Evolutionary conservation across 2,888 invertebrate genomes (phyloP).

Genomic region (Synanthedon vespiformis): DNA sequence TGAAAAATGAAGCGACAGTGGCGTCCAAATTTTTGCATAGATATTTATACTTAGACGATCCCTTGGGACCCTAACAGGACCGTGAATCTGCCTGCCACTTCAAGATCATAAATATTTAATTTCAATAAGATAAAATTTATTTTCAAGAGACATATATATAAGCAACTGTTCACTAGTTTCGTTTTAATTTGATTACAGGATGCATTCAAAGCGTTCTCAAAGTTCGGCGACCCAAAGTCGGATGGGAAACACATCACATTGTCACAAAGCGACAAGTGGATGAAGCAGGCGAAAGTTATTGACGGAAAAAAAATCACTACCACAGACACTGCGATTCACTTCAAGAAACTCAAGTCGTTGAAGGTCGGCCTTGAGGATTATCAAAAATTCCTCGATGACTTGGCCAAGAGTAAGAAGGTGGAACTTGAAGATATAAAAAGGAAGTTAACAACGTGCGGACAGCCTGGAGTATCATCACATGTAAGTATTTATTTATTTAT

Average conservation of each 20-base stretch:
- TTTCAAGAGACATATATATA: no score
- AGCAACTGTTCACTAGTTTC: not conserved
- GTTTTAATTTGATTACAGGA: slow-evolving; percentile 61
- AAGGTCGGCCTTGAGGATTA: slow-evolving; percentile 84
- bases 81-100: no score
- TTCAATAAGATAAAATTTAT: no score
- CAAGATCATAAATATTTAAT: no score
- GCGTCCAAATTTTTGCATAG: no score
- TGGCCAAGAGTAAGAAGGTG: slow-evolving; percentile 86
- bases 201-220: slow-evolving; percentile 83
- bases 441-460: slow-evolving; percentile 84
- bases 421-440: slow-evolving; percentile 82
- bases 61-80: no score
- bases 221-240: slow-evolving; percentile 88
- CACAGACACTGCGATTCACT: slow-evolving; percentile 90
- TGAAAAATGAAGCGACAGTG: no score
- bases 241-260: slow-evolving; percentile 88
- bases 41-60: no score
- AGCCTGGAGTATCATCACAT: slow-evolving; percentile 73
- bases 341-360: slow-evolving; percentile 87
- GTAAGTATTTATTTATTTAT: slow-evolving; percentile 29
- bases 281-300: slow-evolving; percentile 88
- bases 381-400: slow-evolving; percentile 85
- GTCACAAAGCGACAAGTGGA: slow-evolving; percentile 94
- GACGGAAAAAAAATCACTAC: slow-evolving; percentile 88